phyloP scores from a whole-genome alignment of 2,797 vertebrate genomes.

The Halcyon chelicuti region DNA sequence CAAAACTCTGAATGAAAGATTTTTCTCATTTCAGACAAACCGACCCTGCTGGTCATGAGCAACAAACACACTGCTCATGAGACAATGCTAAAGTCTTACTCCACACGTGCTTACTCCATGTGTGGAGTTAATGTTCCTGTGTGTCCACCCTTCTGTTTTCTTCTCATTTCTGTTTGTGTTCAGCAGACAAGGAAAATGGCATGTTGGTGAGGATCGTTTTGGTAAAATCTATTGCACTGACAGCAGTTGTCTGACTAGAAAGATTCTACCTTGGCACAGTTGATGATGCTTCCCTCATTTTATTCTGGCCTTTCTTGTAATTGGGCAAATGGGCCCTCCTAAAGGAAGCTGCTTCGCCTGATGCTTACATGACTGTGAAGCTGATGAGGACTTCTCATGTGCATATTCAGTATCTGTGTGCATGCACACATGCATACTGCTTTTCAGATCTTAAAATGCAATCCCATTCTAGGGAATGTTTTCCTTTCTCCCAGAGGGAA shows the following conservation, averaged over 20 bases:
- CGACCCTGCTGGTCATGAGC: not conserved
- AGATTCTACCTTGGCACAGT: not conserved
- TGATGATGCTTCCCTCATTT: not conserved
- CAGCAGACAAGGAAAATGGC: not conserved
- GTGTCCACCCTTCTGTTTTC: not conserved
- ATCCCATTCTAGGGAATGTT: not conserved
- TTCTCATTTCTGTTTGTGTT: not conserved
- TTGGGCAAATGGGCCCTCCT: not conserved
- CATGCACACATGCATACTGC: rapidly evolving
- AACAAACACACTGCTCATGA: not conserved
- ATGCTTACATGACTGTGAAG: not conserved
- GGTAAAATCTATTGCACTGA: not conserved
- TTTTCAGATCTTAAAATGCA: not conserved
- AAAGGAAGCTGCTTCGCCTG: not conserved
- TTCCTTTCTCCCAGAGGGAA: not conserved
- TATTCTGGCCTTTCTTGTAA: not conserved
- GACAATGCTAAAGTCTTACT: not conserved
- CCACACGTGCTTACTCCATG: not conserved
- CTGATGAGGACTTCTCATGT: not conserved
- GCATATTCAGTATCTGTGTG: not conserved
- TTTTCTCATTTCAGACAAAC: not conserved
- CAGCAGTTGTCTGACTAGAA: not conserved
- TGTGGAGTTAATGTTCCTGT: not conserved
- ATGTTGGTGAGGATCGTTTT: not conserved
- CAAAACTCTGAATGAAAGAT: not conserved